Evolutionary conservation across 2,888 invertebrate species (phyloP).

Genomic region (Chamaedrilus cognettii): DNA sequence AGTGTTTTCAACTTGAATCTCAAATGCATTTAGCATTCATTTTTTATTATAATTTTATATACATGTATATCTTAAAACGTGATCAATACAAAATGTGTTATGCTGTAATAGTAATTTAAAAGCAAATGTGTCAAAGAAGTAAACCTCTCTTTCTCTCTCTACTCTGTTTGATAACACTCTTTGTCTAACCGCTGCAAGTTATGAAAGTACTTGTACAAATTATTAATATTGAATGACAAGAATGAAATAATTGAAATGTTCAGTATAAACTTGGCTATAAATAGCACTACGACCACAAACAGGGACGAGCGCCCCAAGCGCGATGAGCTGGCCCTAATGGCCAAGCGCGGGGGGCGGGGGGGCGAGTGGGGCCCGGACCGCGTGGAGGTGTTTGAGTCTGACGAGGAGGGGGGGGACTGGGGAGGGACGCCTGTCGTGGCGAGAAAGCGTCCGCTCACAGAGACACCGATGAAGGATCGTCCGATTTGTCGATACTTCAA

Average conservation of each 20-base stretch:
- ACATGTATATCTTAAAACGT: too few relatives aligned
- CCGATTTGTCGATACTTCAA: slow-evolving; percentile 77
- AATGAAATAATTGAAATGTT: background rate
- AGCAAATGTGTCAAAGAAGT: too few relatives aligned
- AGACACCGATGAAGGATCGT: slow-evolving; percentile 25
- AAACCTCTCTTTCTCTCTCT: too few relatives aligned
- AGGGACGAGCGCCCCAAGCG: background rate
- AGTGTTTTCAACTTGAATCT: too few relatives aligned
- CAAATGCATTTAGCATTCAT: too few relatives aligned
- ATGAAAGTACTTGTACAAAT: too few relatives aligned
- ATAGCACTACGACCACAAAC: background rate
- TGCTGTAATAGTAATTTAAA: too few relatives aligned
- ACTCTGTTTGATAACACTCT: too few relatives aligned
- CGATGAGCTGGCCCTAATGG: background rate
- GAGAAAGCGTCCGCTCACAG: slow-evolving; percentile 13
- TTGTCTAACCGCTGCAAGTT: too few relatives aligned
- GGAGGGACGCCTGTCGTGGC: background rate
- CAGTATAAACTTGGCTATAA: background rate
- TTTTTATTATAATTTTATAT: too few relatives aligned
- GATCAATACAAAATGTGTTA: too few relatives aligned
- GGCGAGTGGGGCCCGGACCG: background rate
- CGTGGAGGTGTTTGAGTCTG: background rate
- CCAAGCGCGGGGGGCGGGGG: background rate
- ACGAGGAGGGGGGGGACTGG: background rate
- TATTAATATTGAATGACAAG: background rate